Evolutionary conservation across 2,797 vertebrate species (phyloP), one percentile per base, ranked within the genome.

Genomic region (Sebastes iracundus): DNA sequence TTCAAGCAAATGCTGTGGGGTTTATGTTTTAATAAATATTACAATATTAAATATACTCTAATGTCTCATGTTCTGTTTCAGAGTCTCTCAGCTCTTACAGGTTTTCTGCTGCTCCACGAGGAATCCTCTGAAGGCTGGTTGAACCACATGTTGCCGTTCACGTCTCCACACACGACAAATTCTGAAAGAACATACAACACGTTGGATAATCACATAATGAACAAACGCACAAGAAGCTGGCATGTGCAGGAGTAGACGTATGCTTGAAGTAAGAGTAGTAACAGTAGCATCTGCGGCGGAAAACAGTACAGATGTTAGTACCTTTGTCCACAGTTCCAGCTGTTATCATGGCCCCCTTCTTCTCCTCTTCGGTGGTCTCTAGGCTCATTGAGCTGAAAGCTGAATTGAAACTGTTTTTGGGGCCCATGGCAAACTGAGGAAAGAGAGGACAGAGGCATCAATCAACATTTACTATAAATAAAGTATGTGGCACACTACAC

Each of bases 71-170:
- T 71, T 35, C 18, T 2, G 5, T 56, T 13, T 4, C 25, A 56
- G 1, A 27, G 33, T 63, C 12, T 64, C 13, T 62, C n/a, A 2
- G 35, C n/a, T 77, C 95, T 94, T 90, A 96, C 96, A 49, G 81
- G 88, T 92, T 77, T 95, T 76, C 68, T 91, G 38, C 14, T 59
- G 83, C 85, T 94, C 93, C 93, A 96, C 0, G 81, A 64, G 2
- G 33, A 79, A 8, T 59, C 1, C 4, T 80, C 61, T 2, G 87
- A 68, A 13, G 80, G 75, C 25, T 82, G 65, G 64, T 92, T 94
- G 85, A 92, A 96, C 95, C 95, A 95, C 87, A 96, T 94, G 87
- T 95, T 94, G 12, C 96, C 96, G 6, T 85, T 87, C 20, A 72
- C 14, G 63, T 96, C 95, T 62, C 96, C 96, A 84, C 92, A 95